A percentile compares a stretch with the other conserved stretches of the same genome.
Evolutionary conservation across 2,888 invertebrate genomes (phyloP).

Genomic region (Rhyacophila evoluta): DNA sequence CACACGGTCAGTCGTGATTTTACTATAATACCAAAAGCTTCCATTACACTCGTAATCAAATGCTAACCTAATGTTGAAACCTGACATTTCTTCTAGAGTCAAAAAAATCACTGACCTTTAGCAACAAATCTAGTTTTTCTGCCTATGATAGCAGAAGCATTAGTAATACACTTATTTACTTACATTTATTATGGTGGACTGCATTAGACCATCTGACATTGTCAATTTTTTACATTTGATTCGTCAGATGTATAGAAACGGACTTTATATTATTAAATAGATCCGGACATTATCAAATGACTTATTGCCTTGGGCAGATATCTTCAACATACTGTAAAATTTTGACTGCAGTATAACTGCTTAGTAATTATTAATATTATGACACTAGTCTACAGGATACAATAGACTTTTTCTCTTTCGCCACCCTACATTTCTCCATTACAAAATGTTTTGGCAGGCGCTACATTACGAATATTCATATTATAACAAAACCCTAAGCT

Average conservation of each 20-base stretch:
- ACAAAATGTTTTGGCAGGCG: too few relatives aligned
- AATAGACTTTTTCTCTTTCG: too few relatives aligned
- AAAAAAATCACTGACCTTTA: conserved; percentile 51
- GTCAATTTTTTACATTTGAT: conserved; percentile 6
- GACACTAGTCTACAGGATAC: too few relatives aligned
- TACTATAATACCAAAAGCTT: conserved; percentile 30
- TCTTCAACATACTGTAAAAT: neutral
- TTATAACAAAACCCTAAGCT: too few relatives aligned
- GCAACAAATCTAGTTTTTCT: conserved; percentile 43
- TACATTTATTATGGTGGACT: conserved; percentile 26
- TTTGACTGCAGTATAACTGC: too few relatives aligned
- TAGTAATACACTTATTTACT: conserved; percentile 42
- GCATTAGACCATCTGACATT: conserved; percentile 39
- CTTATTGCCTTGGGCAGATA: neutral
- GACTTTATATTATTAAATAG: neutral
- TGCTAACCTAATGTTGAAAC: conserved; percentile 50
- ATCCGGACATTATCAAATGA: conserved; percentile 9
- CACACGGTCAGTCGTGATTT: conserved; percentile 27
- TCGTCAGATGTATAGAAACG: neutral
- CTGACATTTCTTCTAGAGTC: conserved; percentile 49
- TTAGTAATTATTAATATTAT: too few relatives aligned
- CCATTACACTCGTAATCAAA: conserved; percentile 40
- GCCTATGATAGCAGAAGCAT: conserved; percentile 50
- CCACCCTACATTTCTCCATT: too few relatives aligned
- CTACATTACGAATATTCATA: too few relatives aligned